Conservation (phyloP, 2,113 vertebrate species). For the Chionodraco myersi region DNA sequence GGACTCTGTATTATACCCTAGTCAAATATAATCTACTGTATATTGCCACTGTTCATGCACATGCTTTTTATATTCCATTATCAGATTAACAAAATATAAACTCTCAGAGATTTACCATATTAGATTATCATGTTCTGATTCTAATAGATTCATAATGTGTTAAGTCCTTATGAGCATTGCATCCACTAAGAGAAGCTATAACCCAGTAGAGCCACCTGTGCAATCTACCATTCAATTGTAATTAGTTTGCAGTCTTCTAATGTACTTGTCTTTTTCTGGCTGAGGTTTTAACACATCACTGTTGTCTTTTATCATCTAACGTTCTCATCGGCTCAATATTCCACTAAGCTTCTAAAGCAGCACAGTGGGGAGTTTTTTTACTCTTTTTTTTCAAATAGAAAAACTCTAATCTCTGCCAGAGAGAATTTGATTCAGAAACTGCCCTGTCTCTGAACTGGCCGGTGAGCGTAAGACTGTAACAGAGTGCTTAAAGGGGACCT, state of each 20-base stretch:
- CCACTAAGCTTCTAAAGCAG: slow-evolving; percentile 48
- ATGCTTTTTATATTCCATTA: not conserved
- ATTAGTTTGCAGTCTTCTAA: slow-evolving; percentile 63
- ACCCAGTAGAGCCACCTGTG: slow-evolving; percentile 33
- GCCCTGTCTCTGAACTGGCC: slow-evolving; percentile 57
- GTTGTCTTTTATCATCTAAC: slow-evolving; percentile 51
- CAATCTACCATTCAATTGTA: slow-evolving; percentile 59
- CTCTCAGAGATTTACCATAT: slow-evolving; percentile 6
- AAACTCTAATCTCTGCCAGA: slow-evolving; percentile 56
- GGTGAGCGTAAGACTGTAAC: slow-evolving; percentile 18
- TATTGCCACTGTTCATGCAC: not conserved
- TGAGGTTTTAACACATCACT: slow-evolving; percentile 63
- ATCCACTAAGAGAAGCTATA: slow-evolving; percentile 23
- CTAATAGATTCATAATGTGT: slow-evolving; percentile 7
- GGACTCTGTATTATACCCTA: not conserved
- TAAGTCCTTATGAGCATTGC: slow-evolving; percentile 33
- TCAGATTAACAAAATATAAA: not conserved
- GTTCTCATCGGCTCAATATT: slow-evolving; percentile 55
- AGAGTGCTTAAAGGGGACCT: no score
- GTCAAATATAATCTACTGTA: not conserved
- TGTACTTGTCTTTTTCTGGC: slow-evolving; percentile 55
- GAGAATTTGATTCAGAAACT: slow-evolving; percentile 51
- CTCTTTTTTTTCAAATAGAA: slow-evolving; percentile 33
- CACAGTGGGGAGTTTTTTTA: slow-evolving; percentile 35
- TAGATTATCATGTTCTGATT: slow-evolving; percentile 30